These are phyloP conservation scores for Trichonephila clavipes DNA, from an alignment of 1,140 invertebrate genomes.

Conservation along the genomic window DNA sequence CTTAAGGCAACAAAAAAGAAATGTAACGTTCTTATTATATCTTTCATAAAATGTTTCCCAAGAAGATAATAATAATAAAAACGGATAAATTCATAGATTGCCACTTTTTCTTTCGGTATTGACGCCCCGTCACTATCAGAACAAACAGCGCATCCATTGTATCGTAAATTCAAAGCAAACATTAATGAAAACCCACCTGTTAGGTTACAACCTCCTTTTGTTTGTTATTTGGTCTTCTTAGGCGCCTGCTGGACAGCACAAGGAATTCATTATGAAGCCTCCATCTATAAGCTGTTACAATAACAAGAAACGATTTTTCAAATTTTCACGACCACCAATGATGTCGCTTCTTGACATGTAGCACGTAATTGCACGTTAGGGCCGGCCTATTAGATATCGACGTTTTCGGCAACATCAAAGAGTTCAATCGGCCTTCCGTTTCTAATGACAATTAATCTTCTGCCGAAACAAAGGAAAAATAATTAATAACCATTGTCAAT, in stretches of 20 bases:
- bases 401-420: conserved; percentile 70
- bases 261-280: conserved; percentile 33
- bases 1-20: not conserved
- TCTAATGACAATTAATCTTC: conserved; percentile 66
- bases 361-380: conserved; percentile 44
- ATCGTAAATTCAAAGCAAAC: conserved; percentile 50
- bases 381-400: conserved; percentile 56
- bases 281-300: not conserved
- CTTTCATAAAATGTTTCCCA: not conserved
- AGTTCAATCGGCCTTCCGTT: conserved; percentile 39
- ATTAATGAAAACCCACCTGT: conserved; percentile 58
- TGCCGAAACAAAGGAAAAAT: conserved; percentile 45
- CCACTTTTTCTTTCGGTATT: not conserved
- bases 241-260: not conserved
- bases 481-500: conserved; percentile 69
- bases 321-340: conserved; percentile 59
- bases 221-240: conserved; percentile 41
- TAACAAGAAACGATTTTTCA: conserved; percentile 48
- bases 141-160: conserved; percentile 29
- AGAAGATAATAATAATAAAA: not conserved
- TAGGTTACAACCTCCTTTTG: conserved; percentile 10
- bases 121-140: not conserved
- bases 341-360: conserved; percentile 19
- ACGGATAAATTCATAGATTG: not conserved
- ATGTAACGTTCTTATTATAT: not conserved